Conservation (phyloP, 2,888 invertebrate genomes). For the Palloptera scutellata region DNA sequence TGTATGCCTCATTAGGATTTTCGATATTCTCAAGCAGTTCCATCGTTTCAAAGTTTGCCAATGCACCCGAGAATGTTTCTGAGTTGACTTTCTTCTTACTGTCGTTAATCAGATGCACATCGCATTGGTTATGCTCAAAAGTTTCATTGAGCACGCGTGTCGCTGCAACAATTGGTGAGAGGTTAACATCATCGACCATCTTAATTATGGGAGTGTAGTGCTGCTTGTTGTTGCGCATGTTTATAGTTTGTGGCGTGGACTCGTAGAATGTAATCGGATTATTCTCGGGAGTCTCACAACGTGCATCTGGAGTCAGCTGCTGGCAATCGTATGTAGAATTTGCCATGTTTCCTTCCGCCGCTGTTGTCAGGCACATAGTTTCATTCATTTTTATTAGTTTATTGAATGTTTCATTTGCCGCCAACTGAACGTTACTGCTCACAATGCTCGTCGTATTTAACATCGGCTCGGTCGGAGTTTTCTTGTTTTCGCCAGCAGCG, state of each 20-base stretch:
- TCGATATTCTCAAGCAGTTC: slow-evolving; percentile 55
- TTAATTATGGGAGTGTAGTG: slow-evolving; percentile 53
- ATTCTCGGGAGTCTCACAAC: slow-evolving; percentile 57
- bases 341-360: slow-evolving; percentile 34
- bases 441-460: slow-evolving; percentile 33
- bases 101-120: slow-evolving; percentile 25
- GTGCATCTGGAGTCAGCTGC: slow-evolving; percentile 35
- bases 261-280: slow-evolving; percentile 47
- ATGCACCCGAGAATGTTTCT: slow-evolving; percentile 39
- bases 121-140: slow-evolving; percentile 38
- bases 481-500: background rate
- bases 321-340: slow-evolving; percentile 45
- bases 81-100: slow-evolving; percentile 35
- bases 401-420: slow-evolving; percentile 46
- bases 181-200: slow-evolving; percentile 50
- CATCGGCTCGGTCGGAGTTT: slow-evolving; percentile 23
- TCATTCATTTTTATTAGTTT: slow-evolving; percentile 47
- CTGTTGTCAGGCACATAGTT: slow-evolving; percentile 46
- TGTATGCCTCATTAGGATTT: slow-evolving; percentile 54
- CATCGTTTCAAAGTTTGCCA: slow-evolving; percentile 44
- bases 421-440: background rate
- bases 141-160: slow-evolving; percentile 45
- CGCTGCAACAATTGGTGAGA: slow-evolving; percentile 56
- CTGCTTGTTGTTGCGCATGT: slow-evolving; percentile 44
- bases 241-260: slow-evolving; percentile 56